These are phyloP conservation scores for Halcyon smyrnensis DNA, from an alignment of 2,797 vertebrate genomes.

Conservation along the genomic window DNA sequence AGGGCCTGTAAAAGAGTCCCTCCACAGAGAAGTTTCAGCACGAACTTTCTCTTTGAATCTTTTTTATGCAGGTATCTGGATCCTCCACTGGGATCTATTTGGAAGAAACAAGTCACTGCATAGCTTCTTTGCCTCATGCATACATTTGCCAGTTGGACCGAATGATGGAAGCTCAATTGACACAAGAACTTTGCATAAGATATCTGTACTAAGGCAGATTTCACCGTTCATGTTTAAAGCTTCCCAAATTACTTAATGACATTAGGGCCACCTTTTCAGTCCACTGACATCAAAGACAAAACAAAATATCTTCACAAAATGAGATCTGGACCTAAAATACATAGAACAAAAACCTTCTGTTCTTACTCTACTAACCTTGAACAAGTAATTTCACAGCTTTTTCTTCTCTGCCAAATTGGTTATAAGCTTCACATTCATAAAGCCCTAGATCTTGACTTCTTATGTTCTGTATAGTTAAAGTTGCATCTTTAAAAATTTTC, in stretches of 20 bases:
- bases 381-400: conserved; percentile 75
- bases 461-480: conserved; percentile 75
- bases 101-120: background rate
- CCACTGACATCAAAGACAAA: background rate
- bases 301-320: background rate
- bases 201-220: background rate
- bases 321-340: background rate
- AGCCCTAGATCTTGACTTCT: conserved; percentile 77
- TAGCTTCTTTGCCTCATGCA: background rate
- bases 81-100: background rate
- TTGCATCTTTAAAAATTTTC: conserved; percentile 58
- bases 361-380: conserved; percentile 76
- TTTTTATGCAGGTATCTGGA: background rate
- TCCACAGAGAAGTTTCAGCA: background rate
- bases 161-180: background rate
- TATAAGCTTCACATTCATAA: conserved; percentile 86
- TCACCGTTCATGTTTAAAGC: background rate
- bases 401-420: conserved; percentile 77
- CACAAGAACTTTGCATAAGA: background rate
- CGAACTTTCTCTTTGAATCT: background rate
- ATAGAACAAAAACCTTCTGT: background rate
- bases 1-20: background rate
- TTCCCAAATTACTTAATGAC: background rate
- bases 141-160: background rate
- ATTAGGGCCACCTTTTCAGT: background rate